Conservation (phyloP, 1,140 invertebrate species). For the Penaeus indicus region DNA sequence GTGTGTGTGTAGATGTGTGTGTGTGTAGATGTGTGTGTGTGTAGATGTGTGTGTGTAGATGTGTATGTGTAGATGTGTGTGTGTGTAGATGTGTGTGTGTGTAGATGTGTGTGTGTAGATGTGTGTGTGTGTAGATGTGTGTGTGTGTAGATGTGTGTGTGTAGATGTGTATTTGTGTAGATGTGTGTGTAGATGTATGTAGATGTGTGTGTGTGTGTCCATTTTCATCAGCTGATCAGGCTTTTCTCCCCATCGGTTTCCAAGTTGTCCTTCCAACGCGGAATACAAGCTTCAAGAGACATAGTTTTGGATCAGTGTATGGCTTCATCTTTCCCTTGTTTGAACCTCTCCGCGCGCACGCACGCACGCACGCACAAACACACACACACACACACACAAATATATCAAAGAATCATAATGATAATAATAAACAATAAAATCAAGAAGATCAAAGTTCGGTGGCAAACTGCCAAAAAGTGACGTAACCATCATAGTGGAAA, state of each 20-base stretch:
- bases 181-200: background rate
- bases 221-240: too few relatives aligned
- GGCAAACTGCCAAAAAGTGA: too few relatives aligned
- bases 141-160: background rate
- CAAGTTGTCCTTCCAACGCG: background rate
- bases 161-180: background rate
- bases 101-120: background rate
- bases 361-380: background rate
- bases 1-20: background rate
- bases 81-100: slow-evolving; percentile 2
- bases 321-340: background rate
- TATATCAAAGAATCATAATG: too few relatives aligned
- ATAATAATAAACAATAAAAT: too few relatives aligned
- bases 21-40: background rate
- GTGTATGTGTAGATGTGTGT: background rate
- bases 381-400: background rate
- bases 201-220: background rate
- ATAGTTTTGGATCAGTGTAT: background rate
- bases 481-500: too few relatives aligned
- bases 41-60: background rate
- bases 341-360: background rate
- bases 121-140: background rate
- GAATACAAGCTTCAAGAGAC: background rate
- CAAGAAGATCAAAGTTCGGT: too few relatives aligned
- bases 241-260: background rate